A percentile compares a stretch with the other conserved stretches of the same genome.
phyloP scores from a whole-genome alignment of 2,113 vertebrate species.

The Gymnarchus niloticus region DNA sequence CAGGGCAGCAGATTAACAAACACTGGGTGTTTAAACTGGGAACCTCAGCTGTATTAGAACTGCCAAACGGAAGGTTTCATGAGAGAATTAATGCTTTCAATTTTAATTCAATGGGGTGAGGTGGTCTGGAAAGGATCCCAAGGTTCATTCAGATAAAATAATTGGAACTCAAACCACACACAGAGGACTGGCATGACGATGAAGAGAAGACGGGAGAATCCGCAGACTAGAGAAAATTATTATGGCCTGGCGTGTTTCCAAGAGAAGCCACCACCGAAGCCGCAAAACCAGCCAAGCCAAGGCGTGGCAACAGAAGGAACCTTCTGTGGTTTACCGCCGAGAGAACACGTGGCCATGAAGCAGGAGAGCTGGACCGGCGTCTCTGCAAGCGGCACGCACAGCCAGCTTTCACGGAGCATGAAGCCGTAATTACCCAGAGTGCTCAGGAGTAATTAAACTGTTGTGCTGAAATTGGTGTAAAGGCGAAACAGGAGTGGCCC shows the following conservation, averaged over 20 bases:
- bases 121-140: background rate
- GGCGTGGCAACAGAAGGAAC: background rate
- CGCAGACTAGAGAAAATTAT: background rate
- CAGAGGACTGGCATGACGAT: background rate
- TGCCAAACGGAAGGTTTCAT: no score
- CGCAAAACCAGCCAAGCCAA: constrained; percentile 2
- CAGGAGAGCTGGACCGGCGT: background rate
- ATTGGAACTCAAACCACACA: background rate
- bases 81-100: background rate
- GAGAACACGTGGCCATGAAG: background rate
- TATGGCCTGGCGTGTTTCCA: background rate
- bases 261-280: background rate
- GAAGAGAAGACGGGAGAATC: background rate
- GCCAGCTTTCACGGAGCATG: background rate
- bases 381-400: no score
- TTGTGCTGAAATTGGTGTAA: background rate
- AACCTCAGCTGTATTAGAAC: no score
- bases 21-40: no score
- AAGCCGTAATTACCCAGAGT: background rate
- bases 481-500: background rate
- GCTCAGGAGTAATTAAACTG: background rate
- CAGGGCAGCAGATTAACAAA: no score
- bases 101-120: background rate
- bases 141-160: background rate
- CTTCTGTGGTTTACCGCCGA: background rate